Conservation (phyloP, 2,797 vertebrate species). For the Pteronotus mesoamericanus region DNA sequence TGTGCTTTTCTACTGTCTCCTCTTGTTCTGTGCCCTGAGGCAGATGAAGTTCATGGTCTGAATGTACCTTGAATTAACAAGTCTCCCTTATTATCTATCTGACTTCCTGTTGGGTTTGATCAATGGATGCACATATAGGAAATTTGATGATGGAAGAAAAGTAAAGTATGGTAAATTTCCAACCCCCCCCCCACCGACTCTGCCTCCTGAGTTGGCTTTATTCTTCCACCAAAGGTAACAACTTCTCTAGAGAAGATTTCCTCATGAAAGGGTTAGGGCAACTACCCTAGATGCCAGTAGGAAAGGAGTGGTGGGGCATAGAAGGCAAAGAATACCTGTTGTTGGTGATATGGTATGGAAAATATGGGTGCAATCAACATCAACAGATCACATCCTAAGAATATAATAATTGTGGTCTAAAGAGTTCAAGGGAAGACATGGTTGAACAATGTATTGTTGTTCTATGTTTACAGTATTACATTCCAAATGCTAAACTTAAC, state of each 20-base stretch:
- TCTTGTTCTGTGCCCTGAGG: neutral
- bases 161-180: accelerated
- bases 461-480: neutral
- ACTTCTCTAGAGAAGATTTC: neutral
- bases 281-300: neutral
- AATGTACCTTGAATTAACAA: neutral
- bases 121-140: neutral
- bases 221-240: neutral
- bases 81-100: neutral
- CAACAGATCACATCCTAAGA: neutral
- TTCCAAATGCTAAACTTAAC: neutral
- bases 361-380: neutral
- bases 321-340: neutral
- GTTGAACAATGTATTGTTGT: neutral
- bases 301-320: accelerated
- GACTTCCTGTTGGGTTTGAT: neutral
- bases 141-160: neutral
- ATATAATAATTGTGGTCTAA: neutral
- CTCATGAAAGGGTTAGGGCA: neutral
- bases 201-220: neutral
- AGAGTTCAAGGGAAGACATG: neutral
- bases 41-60: too few relatives aligned
- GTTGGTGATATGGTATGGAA: neutral
- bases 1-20: neutral
- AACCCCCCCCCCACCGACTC: accelerated